Conservation (phyloP, 2,888 invertebrate genomes). For the Epicampocera succincta region DNA sequence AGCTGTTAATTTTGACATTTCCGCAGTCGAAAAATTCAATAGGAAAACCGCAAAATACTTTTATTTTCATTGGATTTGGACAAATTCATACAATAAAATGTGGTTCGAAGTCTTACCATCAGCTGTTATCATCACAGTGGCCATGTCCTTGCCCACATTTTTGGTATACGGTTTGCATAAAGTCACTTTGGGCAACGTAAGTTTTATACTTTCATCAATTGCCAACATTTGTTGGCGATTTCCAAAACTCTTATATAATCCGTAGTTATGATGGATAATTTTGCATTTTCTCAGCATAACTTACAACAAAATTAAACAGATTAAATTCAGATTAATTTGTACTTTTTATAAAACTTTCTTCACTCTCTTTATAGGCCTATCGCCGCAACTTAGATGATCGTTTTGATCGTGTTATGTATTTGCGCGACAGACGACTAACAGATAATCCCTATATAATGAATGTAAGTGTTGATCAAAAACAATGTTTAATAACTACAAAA, state of each 20-base stretch:
- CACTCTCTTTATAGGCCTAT: slow-evolving; percentile 81
- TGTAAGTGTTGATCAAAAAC: slow-evolving; percentile 80
- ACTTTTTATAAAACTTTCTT: slow-evolving; percentile 1
- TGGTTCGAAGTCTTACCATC: slow-evolving; percentile 89
- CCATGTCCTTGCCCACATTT: slow-evolving; percentile 85
- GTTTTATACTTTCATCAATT: slow-evolving; percentile 75
- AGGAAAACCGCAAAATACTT: not conserved
- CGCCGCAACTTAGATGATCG: slow-evolving; percentile 83
- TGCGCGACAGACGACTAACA: slow-evolving; percentile 85
- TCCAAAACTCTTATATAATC: slow-evolving; percentile 78
- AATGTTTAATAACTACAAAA: slow-evolving; percentile 5
- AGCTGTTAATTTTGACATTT: slow-evolving; percentile 43
- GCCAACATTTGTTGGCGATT: slow-evolving; percentile 29
- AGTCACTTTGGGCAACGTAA: slow-evolving; percentile 85
- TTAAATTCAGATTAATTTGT: not conserved
- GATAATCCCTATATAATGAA: slow-evolving; percentile 85
- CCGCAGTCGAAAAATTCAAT: not conserved
- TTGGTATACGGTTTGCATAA: slow-evolving; percentile 85
- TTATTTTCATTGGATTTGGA: slow-evolving; percentile 22
- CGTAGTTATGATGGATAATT: slow-evolving; percentile 70
- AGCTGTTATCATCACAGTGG: slow-evolving; percentile 84
- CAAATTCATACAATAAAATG: slow-evolving; percentile 81
- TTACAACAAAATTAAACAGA: not conserved
- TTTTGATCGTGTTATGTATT: slow-evolving; percentile 84
- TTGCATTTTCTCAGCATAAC: slow-evolving; percentile 73